Conservation (phyloP, 2,113 vertebrate species). For the Corythornis vintsioides region DNA sequence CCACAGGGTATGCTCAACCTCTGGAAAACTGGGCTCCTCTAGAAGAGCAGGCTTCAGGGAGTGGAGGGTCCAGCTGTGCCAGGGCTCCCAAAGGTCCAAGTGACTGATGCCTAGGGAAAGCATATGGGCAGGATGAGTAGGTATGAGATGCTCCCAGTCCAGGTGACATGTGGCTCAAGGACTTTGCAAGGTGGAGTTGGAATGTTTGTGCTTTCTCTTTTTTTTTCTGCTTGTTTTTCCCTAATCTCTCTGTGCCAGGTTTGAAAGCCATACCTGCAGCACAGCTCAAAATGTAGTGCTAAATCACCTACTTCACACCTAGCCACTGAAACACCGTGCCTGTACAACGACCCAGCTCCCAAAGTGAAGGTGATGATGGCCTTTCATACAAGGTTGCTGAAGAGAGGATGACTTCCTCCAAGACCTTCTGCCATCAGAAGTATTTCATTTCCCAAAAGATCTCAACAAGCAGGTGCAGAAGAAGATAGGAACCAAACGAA, state of each 20-base stretch:
- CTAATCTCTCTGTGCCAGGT: neutral
- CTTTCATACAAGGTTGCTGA: accelerated
- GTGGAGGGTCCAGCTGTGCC: neutral
- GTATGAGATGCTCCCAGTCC: neutral
- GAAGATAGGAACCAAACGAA: neutral
- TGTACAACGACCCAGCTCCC: neutral
- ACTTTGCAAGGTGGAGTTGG: neutral
- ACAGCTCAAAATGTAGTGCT: neutral
- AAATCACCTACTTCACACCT: neutral
- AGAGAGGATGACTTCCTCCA: neutral
- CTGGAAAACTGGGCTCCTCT: neutral
- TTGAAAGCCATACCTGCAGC: neutral
- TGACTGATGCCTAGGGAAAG: neutral
- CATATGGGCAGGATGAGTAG: accelerated
- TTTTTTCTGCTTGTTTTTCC: neutral
- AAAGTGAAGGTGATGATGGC: neutral
- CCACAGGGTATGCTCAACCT: neutral
- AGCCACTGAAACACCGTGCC: accelerated
- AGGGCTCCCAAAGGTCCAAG: neutral
- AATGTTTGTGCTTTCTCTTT: neutral
- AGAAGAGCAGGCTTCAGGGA: neutral
- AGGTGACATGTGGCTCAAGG: neutral
- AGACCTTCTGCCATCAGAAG: neutral
- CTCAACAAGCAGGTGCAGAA: neutral
- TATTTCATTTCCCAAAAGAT: neutral